Conservation (phyloP, 2,113 vertebrate species). For the Elephantulus edwardii region DNA sequence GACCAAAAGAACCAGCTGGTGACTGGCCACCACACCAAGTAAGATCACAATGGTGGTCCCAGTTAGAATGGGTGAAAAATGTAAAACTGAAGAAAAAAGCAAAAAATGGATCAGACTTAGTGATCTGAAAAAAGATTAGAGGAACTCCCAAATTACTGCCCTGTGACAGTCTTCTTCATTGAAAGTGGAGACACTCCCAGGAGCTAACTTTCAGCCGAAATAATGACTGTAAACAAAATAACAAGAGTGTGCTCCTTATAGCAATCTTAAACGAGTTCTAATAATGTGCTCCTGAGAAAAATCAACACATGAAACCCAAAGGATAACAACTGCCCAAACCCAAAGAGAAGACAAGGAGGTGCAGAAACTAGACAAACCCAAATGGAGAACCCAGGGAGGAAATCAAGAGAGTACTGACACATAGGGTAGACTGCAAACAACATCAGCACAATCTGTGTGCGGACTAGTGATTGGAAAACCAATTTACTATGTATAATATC, state of each 20-base stretch:
- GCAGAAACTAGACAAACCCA: background rate
- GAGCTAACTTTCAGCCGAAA: background rate
- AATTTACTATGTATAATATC: background rate
- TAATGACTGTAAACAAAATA: no score
- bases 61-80: background rate
- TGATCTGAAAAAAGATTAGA: background rate
- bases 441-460: background rate
- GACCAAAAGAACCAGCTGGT: background rate
- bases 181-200: background rate
- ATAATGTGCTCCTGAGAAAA: background rate
- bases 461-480: background rate
- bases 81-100: background rate
- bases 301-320: background rate
- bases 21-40: background rate
- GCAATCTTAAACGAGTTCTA: no score
- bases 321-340: background rate
- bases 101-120: no score
- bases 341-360: background rate
- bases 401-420: background rate
- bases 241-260: no score
- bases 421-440: background rate
- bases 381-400: background rate
- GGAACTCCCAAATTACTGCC: background rate
- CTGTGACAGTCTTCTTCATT: background rate
- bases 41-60: background rate